Percentiles rank a stretch among this genome's conserved stretches.
Conservation (phyloP, 2,888 invertebrate genomes). For the Nomada fucata region DNA sequence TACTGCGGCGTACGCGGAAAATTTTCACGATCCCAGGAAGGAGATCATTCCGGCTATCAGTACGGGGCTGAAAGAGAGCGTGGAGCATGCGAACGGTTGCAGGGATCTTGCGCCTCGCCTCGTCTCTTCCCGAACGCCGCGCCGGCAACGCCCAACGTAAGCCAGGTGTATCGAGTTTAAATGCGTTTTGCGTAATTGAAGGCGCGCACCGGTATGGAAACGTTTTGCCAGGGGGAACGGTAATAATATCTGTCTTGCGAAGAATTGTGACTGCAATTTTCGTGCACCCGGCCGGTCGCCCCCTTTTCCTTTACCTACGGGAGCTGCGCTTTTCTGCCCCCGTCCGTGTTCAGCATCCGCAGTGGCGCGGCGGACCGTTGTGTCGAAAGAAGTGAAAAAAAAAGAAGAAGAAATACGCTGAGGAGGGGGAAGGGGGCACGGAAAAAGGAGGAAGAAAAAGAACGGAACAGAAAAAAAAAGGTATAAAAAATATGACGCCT, state of each 20-base stretch:
- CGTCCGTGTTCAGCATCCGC: conserved; percentile 33
- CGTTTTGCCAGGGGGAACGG: conserved; percentile 66
- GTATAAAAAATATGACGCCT: conserved; percentile 68
- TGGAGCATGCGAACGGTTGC: background rate
- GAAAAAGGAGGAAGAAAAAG: background rate
- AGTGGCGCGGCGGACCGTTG: conserved; percentile 11
- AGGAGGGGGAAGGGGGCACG: background rate
- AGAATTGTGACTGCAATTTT: conserved; percentile 81
- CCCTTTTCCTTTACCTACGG: conserved; percentile 9
- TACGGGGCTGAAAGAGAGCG: background rate
- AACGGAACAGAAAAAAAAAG: background rate
- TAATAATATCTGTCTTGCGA: conserved; percentile 80
- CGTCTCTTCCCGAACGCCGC: background rate
- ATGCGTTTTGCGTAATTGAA: conserved; percentile 80
- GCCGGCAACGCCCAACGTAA: conserved; percentile 3
- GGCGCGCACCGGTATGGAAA: conserved; percentile 69
- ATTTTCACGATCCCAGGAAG: conserved; percentile 57
- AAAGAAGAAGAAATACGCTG: background rate
- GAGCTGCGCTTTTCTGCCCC: conserved; percentile 26
- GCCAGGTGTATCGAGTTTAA: conserved; percentile 75
- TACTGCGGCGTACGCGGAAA: conserved; percentile 42
- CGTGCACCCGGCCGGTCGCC: conserved; percentile 64
- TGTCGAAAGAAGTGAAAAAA: background rate
- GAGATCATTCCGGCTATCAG: conserved; percentile 56
- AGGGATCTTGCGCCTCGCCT: background rate